These are phyloP conservation scores for Pluvialis apricaria DNA, from an alignment of 2,113 vertebrate species.

Conservation along the genomic window DNA sequence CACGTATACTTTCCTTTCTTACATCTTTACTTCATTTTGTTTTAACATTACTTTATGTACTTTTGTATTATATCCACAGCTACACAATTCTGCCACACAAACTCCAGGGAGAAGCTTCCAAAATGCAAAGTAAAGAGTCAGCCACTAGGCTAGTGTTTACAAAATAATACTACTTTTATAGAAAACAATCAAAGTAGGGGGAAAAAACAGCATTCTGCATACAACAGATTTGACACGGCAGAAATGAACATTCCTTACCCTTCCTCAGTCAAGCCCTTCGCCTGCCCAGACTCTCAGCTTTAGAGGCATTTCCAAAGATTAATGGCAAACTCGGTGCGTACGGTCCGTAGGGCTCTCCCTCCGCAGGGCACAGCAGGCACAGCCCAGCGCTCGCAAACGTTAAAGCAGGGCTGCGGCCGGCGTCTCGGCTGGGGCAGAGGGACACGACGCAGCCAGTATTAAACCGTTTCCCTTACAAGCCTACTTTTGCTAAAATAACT, in stretches of 20 bases:
- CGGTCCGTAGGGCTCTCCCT: not conserved
- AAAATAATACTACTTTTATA: not conserved
- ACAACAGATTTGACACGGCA: not conserved
- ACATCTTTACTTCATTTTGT: not conserved
- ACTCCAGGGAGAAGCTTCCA: not conserved
- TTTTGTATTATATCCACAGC: not conserved
- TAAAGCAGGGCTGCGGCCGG: not conserved
- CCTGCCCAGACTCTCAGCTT: not conserved
- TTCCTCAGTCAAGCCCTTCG: not conserved
- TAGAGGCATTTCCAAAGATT: not conserved
- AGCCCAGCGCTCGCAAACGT: not conserved
- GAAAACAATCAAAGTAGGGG: not conserved
- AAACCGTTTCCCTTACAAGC: not conserved
- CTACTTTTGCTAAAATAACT: not conserved
- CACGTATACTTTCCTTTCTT: not conserved
- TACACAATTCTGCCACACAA: not conserved
- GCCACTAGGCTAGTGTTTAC: not conserved
- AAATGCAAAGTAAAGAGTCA: not conserved
- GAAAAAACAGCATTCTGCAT: not conserved
- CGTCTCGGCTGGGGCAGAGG: not conserved
- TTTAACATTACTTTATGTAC: not conserved
- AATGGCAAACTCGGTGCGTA: not conserved
- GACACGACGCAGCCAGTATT: not conserved
- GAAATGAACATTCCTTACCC: not conserved
- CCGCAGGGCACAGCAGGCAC: fast-evolving